Percentiles rank a stretch among this genome's conserved stretches.
Conservation (phyloP, 2,797 vertebrate species). For the Crax fasciolata region DNA sequence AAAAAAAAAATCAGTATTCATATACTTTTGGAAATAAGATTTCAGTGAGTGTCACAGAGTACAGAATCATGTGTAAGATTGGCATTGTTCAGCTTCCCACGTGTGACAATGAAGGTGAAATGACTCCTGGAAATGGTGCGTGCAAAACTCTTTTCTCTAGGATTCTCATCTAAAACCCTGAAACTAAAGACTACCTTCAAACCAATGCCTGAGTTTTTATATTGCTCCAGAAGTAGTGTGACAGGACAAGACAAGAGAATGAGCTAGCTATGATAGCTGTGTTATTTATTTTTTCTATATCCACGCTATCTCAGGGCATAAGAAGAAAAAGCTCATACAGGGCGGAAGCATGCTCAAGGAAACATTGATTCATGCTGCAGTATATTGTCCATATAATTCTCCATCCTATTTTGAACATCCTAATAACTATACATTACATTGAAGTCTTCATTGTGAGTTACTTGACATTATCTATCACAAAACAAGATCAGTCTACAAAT, state of each 20-base stretch:
- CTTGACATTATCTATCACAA: neutral
- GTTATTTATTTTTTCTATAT: neutral
- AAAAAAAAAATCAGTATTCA: neutral
- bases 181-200: neutral
- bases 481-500: neutral
- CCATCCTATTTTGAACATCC: neutral
- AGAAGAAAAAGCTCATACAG: neutral
- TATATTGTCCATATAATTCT: neutral
- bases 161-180: neutral
- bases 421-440: neutral
- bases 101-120: neutral
- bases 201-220: neutral
- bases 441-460: neutral
- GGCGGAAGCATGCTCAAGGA: neutral
- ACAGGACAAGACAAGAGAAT: neutral
- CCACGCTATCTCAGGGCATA: fast-evolving
- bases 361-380: neutral
- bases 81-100: neutral
- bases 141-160: neutral
- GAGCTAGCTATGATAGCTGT: neutral
- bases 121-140: neutral
- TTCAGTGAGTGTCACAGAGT: neutral
- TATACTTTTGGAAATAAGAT: neutral
- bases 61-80: fast-evolving
- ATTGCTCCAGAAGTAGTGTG: neutral